A percentile compares a stretch with the other conserved stretches of the same genome.
Conservation (phyloP, 2,113 vertebrate genomes). For the Corythaeola cristata region DNA sequence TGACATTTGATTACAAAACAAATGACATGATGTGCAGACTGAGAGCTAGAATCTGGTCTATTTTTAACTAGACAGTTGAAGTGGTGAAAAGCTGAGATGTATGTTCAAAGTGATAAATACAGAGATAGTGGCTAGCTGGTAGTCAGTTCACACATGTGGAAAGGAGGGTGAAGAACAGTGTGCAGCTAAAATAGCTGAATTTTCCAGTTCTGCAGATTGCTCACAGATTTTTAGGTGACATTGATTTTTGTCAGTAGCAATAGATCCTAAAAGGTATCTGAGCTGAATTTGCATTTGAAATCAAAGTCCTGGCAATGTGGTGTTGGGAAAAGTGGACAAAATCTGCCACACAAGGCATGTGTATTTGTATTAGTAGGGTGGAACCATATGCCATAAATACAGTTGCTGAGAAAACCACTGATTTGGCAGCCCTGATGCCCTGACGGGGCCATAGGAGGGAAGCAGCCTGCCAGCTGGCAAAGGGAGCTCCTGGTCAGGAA, state of each 20-base stretch:
- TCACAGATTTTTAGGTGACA: not conserved
- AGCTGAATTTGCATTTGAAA: not conserved
- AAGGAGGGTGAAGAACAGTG: not conserved
- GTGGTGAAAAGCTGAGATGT: not conserved
- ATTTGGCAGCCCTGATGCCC: not conserved
- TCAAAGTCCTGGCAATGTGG: not conserved
- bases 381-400: not conserved
- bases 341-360: not conserved
- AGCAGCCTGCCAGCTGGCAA: not conserved
- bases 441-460: not conserved
- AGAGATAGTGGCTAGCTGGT: not conserved
- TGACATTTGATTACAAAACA: not conserved
- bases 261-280: not conserved
- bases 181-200: not conserved
- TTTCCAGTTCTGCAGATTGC: not conserved
- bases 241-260: not conserved
- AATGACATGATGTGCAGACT: not conserved
- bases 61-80: conserved; percentile 9
- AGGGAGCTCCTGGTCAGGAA: not conserved
- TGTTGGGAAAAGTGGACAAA: not conserved
- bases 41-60: not conserved
- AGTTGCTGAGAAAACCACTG: conserved; percentile 16
- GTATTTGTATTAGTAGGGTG: not conserved
- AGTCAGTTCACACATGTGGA: not conserved
- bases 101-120: not conserved